phyloP scores from a whole-genome alignment of 2,113 vertebrate species.

The Xiphias gladius region DNA sequence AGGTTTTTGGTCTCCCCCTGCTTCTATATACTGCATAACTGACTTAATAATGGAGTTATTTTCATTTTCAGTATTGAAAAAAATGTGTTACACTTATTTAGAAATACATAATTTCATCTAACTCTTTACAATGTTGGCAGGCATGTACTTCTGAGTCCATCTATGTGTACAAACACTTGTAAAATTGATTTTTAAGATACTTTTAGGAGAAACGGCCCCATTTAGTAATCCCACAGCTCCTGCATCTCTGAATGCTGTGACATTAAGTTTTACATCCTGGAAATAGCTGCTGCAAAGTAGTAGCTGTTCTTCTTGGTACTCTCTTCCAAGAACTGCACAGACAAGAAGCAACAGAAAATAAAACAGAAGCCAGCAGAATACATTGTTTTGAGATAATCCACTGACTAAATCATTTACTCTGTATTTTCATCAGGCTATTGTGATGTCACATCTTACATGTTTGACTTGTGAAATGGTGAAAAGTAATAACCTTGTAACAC shows the following conservation, averaged over 20 bases:
- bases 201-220: conserved; percentile 14
- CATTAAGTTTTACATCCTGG: conserved; percentile 30
- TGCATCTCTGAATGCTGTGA: conserved; percentile 21
- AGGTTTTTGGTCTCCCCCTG: neutral
- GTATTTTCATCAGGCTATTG: conserved; percentile 26
- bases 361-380: neutral
- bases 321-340: conserved; percentile 22
- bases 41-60: neutral
- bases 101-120: neutral
- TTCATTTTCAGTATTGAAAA: neutral
- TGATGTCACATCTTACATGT: conserved; percentile 30
- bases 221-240: conserved; percentile 16
- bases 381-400: neutral
- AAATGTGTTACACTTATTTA: neutral
- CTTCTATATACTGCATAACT: neutral
- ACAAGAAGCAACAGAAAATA: neutral
- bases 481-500: conserved; percentile 26
- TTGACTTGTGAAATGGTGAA: conserved; percentile 37
- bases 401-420: conserved; percentile 5
- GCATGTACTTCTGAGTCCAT: neutral
- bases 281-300: conserved; percentile 32
- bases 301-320: neutral
- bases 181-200: conserved; percentile 8
- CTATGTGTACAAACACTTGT: conserved; percentile 24
- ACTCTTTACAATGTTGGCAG: neutral